Evolutionary conservation across 2,888 invertebrate species (phyloP).

Genomic region (Andrena bicolor): DNA sequence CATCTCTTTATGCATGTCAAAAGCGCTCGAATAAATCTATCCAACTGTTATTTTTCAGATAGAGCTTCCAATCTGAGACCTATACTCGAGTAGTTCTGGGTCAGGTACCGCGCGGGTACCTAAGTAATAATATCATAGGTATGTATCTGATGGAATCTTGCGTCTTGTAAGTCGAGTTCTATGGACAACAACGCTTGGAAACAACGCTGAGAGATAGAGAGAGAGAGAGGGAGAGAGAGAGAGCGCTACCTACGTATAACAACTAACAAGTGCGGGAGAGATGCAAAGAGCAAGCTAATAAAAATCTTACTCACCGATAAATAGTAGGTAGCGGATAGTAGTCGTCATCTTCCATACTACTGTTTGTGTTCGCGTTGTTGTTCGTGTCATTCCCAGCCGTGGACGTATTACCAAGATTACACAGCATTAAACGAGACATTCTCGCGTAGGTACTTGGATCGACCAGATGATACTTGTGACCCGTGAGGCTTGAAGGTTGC

Average conservation of each 20-base stretch:
- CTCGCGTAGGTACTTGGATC: conserved; percentile 42
- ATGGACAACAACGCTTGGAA: no score
- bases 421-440: conserved; percentile 92
- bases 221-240: not conserved
- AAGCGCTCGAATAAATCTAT: not conserved
- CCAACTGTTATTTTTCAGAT: no score
- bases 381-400: conserved; percentile 84
- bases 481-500: not conserved
- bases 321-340: conserved; percentile 94
- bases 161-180: no score
- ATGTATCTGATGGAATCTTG: no score
- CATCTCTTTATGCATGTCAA: not conserved
- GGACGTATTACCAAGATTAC: conserved; percentile 86
- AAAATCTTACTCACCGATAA: conserved; percentile 89
- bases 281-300: not conserved
- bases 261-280: not conserved
- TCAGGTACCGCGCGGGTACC: no score
- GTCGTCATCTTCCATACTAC: conserved; percentile 91
- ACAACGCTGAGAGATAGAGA: no score
- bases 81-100: no score
- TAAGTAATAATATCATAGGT: no score
- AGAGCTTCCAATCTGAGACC: no score
- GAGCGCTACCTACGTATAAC: not conserved
- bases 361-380: conserved; percentile 91
- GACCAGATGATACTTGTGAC: not conserved